Conservation (phyloP, 2,113 vertebrate genomes). For the Cyprinus carpio region DNA sequence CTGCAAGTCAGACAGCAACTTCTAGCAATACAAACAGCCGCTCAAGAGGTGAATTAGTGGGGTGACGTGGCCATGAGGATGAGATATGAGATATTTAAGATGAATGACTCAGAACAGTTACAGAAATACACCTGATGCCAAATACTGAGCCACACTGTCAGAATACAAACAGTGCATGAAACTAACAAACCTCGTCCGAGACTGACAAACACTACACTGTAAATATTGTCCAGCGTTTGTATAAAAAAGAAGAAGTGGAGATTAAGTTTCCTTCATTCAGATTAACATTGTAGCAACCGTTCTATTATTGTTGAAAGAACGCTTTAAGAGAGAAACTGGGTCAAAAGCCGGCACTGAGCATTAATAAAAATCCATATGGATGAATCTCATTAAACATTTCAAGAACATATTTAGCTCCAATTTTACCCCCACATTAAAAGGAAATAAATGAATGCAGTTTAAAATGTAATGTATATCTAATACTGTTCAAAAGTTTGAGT, state of each 20-base stretch:
- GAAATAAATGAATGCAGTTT: neutral
- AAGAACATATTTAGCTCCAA: neutral
- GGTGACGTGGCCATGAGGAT: neutral
- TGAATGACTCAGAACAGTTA: neutral
- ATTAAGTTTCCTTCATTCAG: neutral
- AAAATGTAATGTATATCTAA: neutral
- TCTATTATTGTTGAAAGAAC: neutral
- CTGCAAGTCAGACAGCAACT: constrained; percentile 38
- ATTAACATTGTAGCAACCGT: neutral
- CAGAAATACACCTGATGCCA: neutral
- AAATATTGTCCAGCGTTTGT: neutral
- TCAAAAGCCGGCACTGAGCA: neutral
- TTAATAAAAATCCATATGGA: neutral
- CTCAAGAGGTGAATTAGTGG: neutral
- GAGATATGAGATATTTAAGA: neutral
- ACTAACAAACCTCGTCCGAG: neutral
- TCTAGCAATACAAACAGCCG: neutral
- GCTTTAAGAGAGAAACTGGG: neutral
- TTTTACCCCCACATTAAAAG: neutral
- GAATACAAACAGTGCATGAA: neutral
- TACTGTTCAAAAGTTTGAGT: neutral
- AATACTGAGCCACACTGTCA: neutral
- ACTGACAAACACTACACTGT: neutral
- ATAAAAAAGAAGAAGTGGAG: neutral
- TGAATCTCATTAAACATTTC: neutral